These are phyloP conservation scores for Oncorhynchus mykiss DNA, from an alignment of 2,113 vertebrate species.

Conservation along the genomic window DNA sequence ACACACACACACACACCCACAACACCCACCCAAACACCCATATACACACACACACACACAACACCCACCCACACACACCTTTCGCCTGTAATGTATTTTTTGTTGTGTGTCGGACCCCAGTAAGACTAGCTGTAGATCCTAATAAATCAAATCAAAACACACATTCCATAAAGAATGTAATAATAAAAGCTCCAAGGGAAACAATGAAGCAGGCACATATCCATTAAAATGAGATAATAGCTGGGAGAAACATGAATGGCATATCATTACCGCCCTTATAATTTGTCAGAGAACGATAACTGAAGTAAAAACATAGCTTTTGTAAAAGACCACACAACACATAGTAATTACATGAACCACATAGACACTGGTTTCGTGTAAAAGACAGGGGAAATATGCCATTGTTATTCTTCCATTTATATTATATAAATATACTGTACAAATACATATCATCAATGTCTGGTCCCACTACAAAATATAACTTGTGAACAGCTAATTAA, in stretches of 20 bases:
- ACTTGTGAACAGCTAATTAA: too few species aligned
- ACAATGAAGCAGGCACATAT: background rate
- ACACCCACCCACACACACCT: too few species aligned
- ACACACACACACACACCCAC: background rate
- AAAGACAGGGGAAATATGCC: background rate
- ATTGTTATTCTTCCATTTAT: background rate
- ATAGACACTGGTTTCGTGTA: background rate
- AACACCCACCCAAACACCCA: too few species aligned
- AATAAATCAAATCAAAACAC: too few species aligned
- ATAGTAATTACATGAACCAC: conserved; percentile 2
- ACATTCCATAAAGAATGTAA: background rate
- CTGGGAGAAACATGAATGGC: background rate
- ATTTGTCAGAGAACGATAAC: background rate
- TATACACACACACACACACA: too few species aligned
- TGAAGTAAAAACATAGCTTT: background rate
- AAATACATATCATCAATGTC: background rate
- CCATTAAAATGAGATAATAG: background rate
- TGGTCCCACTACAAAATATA: too few species aligned
- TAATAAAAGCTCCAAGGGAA: background rate
- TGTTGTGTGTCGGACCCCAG: too few species aligned
- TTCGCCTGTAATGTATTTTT: too few species aligned
- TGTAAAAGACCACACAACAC: background rate
- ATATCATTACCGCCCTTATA: background rate
- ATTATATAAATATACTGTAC: background rate
- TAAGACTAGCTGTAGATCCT: too few species aligned